Evolutionary conservation across 2,888 invertebrate species (phyloP), one percentile per base, ranked within the genome.

Genomic region (Entomobrya proxima): DNA sequence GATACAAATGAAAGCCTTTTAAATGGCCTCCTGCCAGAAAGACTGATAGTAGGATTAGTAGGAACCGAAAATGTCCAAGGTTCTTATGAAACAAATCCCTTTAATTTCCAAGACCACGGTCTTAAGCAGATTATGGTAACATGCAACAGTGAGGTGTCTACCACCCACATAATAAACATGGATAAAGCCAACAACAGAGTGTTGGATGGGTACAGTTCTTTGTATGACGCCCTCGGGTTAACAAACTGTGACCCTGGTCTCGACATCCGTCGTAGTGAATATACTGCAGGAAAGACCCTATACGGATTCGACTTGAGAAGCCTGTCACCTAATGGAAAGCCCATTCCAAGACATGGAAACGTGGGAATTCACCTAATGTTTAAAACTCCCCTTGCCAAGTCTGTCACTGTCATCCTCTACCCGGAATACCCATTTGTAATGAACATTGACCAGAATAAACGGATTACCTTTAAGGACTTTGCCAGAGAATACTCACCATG

Each of bases 21-120:
- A 9, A 50, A 30, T 7, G 87, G 87, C 24, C 27, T 85, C 0
- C 11, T 88, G 0, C 86, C 88, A 1, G 27, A 74, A 37, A 74
- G 88, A n/a, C 1, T 89, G 3, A n/a, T 86, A 3, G 47, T 89
- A 32, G 87, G 61, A 13, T 15, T 89, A 9, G 86, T 85, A 0
- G 37, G 21, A 11, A 83, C 80, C 7, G 44, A 40, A n/a, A 76
- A 79, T 37, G 37, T 76, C 1, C 69, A 67, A 18, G 86, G 86
- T 11, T 40, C 21, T 1, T 78, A 67, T 30, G 15, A 0, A 7
- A 69, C 47, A 18, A 74, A 83, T 30, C 76, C 86, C 37, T 84
- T 76, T 40, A 7, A 21, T 5, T 84, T 86, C 40, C 1, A 55
- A 35, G 32, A 74, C 32, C 37, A 77, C 58, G 76, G 32, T 3